Evolutionary conservation across 2,888 invertebrate genomes (phyloP).

Genomic region (Lissocephala sabroskyi): DNA sequence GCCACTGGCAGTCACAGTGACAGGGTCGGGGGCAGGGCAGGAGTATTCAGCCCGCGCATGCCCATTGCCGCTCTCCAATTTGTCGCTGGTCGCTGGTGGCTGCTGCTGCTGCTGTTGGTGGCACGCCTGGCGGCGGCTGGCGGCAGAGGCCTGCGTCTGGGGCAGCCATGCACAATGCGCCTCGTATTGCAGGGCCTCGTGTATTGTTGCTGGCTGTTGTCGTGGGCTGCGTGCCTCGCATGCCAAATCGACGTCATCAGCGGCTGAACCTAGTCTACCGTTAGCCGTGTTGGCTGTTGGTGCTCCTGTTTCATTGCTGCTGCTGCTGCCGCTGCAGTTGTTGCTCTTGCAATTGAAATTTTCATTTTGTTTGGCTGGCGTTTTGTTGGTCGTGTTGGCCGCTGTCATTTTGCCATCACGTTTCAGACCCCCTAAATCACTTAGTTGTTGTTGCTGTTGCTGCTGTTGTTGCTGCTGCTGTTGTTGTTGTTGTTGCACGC

Average conservation of each 20-base stretch:
- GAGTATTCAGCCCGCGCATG: slow-evolving; percentile 59
- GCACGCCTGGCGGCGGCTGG: too few species aligned
- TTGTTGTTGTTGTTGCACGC: slow-evolving; percentile 10
- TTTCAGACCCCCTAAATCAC: too few species aligned
- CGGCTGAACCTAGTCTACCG: slow-evolving; percentile 26
- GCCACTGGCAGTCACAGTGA: too few species aligned
- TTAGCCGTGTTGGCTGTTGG: slow-evolving; percentile 28
- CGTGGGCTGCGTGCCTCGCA: slow-evolving; percentile 49
- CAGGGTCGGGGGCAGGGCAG: too few species aligned
- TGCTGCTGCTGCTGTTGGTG: slow-evolving; percentile 3
- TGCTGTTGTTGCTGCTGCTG: slow-evolving; percentile 8
- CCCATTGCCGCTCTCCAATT: too few species aligned
- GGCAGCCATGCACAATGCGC: slow-evolving; percentile 49
- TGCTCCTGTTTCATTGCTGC: slow-evolving; percentile 20
- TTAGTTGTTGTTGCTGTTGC: slow-evolving; percentile 9
- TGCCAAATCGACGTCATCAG: slow-evolving; percentile 31
- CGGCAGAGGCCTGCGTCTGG: slow-evolving; percentile 7
- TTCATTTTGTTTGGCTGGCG: slow-evolving; percentile 31
- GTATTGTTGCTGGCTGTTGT: slow-evolving; percentile 12
- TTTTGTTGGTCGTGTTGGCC: slow-evolving; percentile 23
- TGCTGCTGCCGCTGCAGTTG: slow-evolving; percentile 10
- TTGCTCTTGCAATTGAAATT: slow-evolving; percentile 29
- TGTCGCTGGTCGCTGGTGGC: background rate
- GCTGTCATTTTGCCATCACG: slow-evolving; percentile 30
- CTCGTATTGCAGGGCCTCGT: slow-evolving; percentile 35